Base-by-base conservation (phyloP, 2,113 vertebrate species). In the Hippocampus barbouri region DNA sequence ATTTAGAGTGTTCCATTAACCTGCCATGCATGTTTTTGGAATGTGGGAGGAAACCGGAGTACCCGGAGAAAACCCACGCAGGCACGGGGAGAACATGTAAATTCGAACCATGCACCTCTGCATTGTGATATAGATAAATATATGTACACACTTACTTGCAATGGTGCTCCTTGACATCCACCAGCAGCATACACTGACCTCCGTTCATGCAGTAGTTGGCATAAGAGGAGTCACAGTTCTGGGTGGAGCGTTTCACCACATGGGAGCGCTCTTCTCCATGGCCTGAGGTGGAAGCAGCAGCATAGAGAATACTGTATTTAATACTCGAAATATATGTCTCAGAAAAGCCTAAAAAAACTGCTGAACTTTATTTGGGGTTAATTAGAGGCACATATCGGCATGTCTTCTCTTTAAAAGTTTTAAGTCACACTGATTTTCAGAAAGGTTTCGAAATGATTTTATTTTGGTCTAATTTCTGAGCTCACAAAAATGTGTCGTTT, bases 191-290 rank as follows among this genome's bases (percentile, higher is more conserved):
- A 76, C 91, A 92, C 74, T 87, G 69, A 56, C 91, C 90, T 0
- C 79, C 47, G 73, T 90, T 88, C 66, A 92, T 18, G 72, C 91
- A 90, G 83, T 72, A 90, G n/a, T 49, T 61, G 5, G 87, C 86
- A 16, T 63, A 82, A 0, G 77, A 15, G 69, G 74, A 75, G 62
- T 86, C 74, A 12, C 91, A 91, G 34, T 5, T 71, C 53, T 75
- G 70, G 10, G 27, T 63, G 1, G 68, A 80, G 4, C 81, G 40
- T 40, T 75, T 89, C 63, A 40, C 79, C 88, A 84, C 68, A 30
- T 30, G 87, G 18, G 40, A 79, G 78, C 56, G 87, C 83, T 75
- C 62, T 71, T 59, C 78, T 43, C n/a, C 78, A 41, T 64, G 74
- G 1, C 70, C 87, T 88, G 78, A 40, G 72, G 21, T 41, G 21